Percentiles rank a stretch among this genome's conserved stretches.
These are phyloP conservation scores for Drosophila suzukii DNA, from an alignment of 1,140 invertebrate species.

Conservation along the genomic window DNA sequence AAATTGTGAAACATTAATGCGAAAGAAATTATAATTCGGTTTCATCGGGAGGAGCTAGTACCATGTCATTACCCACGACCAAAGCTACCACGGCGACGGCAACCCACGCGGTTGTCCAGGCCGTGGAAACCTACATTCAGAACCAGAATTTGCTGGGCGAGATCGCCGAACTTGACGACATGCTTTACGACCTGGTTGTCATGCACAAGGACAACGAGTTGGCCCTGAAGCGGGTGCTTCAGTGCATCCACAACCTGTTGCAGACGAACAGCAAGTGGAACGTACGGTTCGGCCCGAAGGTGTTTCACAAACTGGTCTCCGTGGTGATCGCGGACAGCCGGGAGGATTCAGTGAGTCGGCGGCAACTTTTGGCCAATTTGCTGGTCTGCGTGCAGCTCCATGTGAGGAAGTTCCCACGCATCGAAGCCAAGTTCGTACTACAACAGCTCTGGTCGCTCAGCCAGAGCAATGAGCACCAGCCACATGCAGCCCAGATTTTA, in stretches of 20 bases:
- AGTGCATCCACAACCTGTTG: slow-evolving; percentile 60
- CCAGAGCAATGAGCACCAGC: slow-evolving; percentile 46
- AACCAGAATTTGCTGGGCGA: slow-evolving; percentile 70
- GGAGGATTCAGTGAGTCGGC: slow-evolving; percentile 14
- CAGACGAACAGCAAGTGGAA: slow-evolving; percentile 59
- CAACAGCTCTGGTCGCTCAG: slow-evolving; percentile 58
- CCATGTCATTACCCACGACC: slow-evolving; percentile 56
- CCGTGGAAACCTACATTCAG: slow-evolving; percentile 59
- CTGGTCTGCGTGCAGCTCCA: slow-evolving; percentile 70
- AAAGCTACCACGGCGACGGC: slow-evolving; percentile 54
- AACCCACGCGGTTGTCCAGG: slow-evolving; percentile 63
- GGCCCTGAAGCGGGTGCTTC: slow-evolving; percentile 55
- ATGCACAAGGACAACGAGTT: slow-evolving; percentile 57
- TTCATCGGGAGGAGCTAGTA: neutral
- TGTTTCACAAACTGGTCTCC: slow-evolving; percentile 63
- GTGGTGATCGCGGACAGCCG: slow-evolving; percentile 48
- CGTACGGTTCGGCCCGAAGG: slow-evolving; percentile 61
- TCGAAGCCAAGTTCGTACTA: slow-evolving; percentile 64
- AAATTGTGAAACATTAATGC: slow-evolving; percentile 19
- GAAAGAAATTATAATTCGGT: no score
- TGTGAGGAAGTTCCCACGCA: slow-evolving; percentile 43
- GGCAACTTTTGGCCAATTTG: slow-evolving; percentile 63
- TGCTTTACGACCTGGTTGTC: slow-evolving; percentile 57
- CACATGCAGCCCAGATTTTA: slow-evolving; percentile 57
- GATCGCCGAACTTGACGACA: slow-evolving; percentile 63